Base-by-base conservation (phyloP, 2,113 vertebrate genomes). In the Indicator indicator region DNA sequence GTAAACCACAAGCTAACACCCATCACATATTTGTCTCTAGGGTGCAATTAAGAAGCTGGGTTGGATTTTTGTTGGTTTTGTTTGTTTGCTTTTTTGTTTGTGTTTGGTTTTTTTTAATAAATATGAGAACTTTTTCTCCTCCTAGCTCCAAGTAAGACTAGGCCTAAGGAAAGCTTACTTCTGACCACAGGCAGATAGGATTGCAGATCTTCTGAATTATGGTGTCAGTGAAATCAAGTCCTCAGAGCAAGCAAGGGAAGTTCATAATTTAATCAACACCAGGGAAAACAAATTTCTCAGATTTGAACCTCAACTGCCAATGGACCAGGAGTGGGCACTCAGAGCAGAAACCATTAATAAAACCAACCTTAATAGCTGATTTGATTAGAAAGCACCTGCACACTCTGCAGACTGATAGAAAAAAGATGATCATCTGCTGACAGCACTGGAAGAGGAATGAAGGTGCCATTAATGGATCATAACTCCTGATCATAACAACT, bases 271-370 rank as follows among this genome's bases (percentile, higher is more conserved):
- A 33, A 32, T 33, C 62, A 56, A 23, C 0, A 2, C 18, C 69
- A 44, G 11, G 7, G 44, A 86, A 83, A 18, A 71, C 8, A n/a
- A 2, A 10, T 71, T 63, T 5, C 30, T 55, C 64, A 32, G 13
- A 70, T 63, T 52, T 40, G 38, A 90, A 17, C 12, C 27, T 21
- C 1, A 74, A 20, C 24, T 84, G 30, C 40, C 26, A 63, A 14
- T 2, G 7, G 5, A 68, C 6, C 20, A 71, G 32, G 13, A 85
- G 12, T 1, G 32, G 94, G 58, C 13, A 50, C 80, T 59, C 36
- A 60, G 82, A 97, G 63, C 67, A 95, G 50, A 92, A 86, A 19
- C 14, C 73, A 75, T 48, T 59, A 65, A 89, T 50, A 89, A 94
- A 84, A 94, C 20, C 7, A 3, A 74, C n/a, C 21, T 80, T 62